These are phyloP conservation scores for Opisthograptis luteolata DNA, from an alignment of 2,888 invertebrate genomes.

Conservation along the genomic window DNA sequence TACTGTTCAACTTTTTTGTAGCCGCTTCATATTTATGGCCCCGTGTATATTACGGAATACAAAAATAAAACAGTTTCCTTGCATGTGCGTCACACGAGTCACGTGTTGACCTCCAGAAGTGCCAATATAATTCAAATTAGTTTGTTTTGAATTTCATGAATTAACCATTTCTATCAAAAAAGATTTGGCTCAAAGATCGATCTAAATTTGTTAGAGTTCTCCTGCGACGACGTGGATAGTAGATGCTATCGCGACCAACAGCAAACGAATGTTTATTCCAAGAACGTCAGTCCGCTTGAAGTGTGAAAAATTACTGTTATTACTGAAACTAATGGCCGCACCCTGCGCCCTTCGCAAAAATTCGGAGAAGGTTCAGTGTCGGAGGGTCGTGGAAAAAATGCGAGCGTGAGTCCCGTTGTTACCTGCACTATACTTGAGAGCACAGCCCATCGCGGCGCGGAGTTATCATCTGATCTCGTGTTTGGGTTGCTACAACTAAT, in stretches of 20 bases:
- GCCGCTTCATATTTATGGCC: neutral
- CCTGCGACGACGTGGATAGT: neutral
- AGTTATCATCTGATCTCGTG: constrained; percentile 8
- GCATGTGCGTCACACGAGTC: too few relatives aligned
- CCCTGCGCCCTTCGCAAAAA: constrained; percentile 34
- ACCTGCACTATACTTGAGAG: constrained; percentile 29
- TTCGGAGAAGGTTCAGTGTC: constrained; percentile 45
- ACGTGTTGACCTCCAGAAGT: too few relatives aligned
- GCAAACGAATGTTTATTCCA: constrained; percentile 28
- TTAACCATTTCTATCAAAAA: too few relatives aligned
- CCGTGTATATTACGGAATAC: too few relatives aligned
- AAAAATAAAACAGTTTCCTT: too few relatives aligned
- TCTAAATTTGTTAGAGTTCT: neutral
- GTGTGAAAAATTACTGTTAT: constrained; percentile 40
- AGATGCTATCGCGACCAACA: constrained; percentile 9
- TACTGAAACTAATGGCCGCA: constrained; percentile 42
- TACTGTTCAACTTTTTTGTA: neutral
- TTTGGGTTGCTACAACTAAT: constrained; percentile 27
- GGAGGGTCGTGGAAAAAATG: constrained; percentile 37
- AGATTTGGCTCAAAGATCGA: neutral
- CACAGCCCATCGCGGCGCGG: constrained; percentile 2
- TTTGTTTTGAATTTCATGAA: too few relatives aligned
- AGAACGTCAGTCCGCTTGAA: constrained; percentile 24
- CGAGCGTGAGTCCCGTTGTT: constrained; percentile 34
- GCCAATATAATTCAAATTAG: too few relatives aligned